These are phyloP conservation scores for Halictus quadricinctus DNA, from an alignment of 2,888 invertebrate genomes.

Conservation along the genomic window DNA sequence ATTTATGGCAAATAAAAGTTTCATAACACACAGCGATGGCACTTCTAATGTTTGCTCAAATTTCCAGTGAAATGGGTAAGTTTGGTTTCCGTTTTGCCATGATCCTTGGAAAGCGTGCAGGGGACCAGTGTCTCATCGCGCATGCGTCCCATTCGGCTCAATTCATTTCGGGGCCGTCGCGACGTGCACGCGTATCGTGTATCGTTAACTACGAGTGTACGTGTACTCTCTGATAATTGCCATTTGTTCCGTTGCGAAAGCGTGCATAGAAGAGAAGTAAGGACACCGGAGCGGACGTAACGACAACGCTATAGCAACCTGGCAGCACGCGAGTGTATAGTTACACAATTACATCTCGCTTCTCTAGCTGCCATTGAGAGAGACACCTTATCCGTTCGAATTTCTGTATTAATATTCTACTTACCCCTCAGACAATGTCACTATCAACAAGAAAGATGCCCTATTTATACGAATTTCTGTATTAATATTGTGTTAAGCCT, in stretches of 20 bases:
- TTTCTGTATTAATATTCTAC: background rate
- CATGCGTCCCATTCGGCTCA: background rate
- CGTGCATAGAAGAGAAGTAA: constrained; percentile 8
- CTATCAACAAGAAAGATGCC: background rate
- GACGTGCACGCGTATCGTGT: background rate
- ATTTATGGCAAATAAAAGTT: background rate
- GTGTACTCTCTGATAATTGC: constrained; percentile 14
- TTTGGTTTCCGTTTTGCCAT: background rate
- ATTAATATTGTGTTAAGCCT: too few relatives aligned
- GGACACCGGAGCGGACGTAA: background rate
- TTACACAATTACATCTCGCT: background rate
- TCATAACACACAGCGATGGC: background rate
- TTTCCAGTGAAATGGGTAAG: background rate
- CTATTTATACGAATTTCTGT: background rate
- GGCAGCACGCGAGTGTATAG: background rate
- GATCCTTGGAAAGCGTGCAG: background rate
- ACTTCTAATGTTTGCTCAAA: background rate
- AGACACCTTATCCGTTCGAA: background rate
- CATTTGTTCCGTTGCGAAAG: constrained; percentile 11
- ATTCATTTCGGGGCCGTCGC: background rate
- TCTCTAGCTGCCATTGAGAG: background rate
- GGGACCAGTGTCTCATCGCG: background rate
- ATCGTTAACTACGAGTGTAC: constrained; percentile 4
- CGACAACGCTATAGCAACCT: background rate
- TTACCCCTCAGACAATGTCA: background rate